These are phyloP conservation scores for Selene dorsalis DNA, from an alignment of 2,797 vertebrate genomes.

Conservation along the genomic window DNA sequence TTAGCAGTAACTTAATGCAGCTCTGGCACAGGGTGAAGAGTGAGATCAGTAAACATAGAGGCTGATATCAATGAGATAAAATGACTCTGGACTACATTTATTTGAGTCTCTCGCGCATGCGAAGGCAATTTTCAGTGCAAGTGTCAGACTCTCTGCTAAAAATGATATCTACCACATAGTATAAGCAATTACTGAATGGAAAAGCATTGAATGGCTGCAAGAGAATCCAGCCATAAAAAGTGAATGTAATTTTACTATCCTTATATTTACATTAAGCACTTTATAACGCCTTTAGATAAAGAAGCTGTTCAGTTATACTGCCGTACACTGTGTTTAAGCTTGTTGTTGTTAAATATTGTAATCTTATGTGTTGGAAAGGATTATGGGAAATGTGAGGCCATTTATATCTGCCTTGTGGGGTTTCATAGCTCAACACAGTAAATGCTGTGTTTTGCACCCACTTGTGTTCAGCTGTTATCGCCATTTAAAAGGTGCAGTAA, in stretches of 20 bases:
- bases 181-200: background rate
- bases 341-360: conserved; percentile 36
- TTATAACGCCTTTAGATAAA: conserved; percentile 20
- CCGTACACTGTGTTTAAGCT: conserved; percentile 24
- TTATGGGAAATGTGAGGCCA: conserved; percentile 29
- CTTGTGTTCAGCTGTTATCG: conserved; percentile 26
- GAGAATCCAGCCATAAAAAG: background rate
- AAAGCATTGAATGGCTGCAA: background rate
- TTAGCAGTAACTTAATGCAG: background rate
- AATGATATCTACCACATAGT: background rate
- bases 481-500: conserved; percentile 33
- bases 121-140: background rate
- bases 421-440: conserved; percentile 27
- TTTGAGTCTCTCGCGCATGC: background rate
- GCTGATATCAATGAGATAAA: background rate
- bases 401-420: conserved; percentile 39
- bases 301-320: conserved; percentile 3
- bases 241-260: background rate
- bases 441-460: conserved; percentile 41
- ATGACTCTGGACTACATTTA: conserved; percentile 6
- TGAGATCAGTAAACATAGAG: background rate
- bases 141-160: background rate
- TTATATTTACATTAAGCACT: conserved; percentile 6
- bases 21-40: background rate
- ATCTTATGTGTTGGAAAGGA: conserved; percentile 40